Evolutionary conservation across 2,888 invertebrate genomes (phyloP).

Genomic region (Tuberolachnus salignus): DNA sequence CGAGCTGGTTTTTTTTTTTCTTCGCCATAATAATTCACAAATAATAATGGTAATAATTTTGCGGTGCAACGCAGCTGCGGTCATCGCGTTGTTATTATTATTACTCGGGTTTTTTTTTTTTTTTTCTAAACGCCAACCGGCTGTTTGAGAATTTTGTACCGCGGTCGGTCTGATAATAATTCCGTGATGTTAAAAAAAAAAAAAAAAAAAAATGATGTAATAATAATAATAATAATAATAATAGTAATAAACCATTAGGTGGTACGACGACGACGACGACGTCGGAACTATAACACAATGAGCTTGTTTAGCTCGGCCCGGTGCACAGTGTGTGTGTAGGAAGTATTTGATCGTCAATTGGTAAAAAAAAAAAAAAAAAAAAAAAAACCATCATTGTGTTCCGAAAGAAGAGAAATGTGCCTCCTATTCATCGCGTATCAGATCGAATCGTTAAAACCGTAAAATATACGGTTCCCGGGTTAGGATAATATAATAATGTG

Average conservation of each 20-base stretch:
- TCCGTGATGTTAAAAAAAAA: constrained; percentile 22
- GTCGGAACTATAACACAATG: too few relatives aligned
- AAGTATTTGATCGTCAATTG: constrained; percentile 43
- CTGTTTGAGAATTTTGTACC: neutral
- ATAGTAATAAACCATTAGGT: constrained; percentile 1
- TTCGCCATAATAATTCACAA: neutral
- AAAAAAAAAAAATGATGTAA: constrained; percentile 3
- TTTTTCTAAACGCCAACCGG: neutral
- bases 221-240: neutral
- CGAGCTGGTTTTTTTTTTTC: neutral
- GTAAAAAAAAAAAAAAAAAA: neutral
- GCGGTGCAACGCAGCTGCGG: neutral
- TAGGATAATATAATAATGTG: too few relatives aligned
- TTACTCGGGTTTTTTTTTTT: neutral
- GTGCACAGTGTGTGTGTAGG: constrained; percentile 22
- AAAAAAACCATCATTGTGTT: constrained; percentile 17
- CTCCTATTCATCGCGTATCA: constrained; percentile 10
- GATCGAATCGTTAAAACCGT: neutral
- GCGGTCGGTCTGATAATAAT: neutral
- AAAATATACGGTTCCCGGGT: neutral
- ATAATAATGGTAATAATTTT: neutral
- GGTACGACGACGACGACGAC: neutral
- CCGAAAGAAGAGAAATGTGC: constrained; percentile 24
- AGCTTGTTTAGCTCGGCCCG: constrained; percentile 34
- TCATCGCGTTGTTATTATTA: too few relatives aligned